phyloP scores from a whole-genome alignment of 1,140 invertebrate genomes.

The Drosophila pallidifrons region DNA sequence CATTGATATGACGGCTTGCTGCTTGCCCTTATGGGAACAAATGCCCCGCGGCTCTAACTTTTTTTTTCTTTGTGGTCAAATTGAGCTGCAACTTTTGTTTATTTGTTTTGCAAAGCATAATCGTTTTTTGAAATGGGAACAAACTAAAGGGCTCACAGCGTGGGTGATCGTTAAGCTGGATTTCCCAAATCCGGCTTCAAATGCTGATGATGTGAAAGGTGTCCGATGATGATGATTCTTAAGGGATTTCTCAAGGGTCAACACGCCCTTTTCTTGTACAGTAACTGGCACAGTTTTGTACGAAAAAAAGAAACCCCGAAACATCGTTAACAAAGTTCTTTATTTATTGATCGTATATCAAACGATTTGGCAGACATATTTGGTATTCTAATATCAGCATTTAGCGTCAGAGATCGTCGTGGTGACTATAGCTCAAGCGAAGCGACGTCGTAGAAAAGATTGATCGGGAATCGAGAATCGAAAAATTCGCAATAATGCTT shows the following conservation, averaged over 20 bases:
- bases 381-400: slow-evolving; percentile 61
- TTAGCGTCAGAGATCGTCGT: slow-evolving; percentile 54
- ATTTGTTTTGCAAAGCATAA: slow-evolving; percentile 23
- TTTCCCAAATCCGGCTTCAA: slow-evolving; percentile 46
- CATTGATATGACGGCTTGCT: neutral
- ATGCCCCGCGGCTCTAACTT: neutral
- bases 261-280: slow-evolving; percentile 39
- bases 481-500: neutral
- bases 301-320: no score
- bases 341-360: slow-evolving; percentile 2
- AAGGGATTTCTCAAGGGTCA: slow-evolving; percentile 9
- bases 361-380: slow-evolving; percentile 25
- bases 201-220: slow-evolving; percentile 9
- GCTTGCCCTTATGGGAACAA: slow-evolving; percentile 36
- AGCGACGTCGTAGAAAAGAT: slow-evolving; percentile 6
- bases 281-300: slow-evolving; percentile 46
- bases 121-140: slow-evolving; percentile 32
- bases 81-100: slow-evolving; percentile 48
- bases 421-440: slow-evolving; percentile 47
- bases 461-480: slow-evolving; percentile 6
- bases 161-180: slow-evolving; percentile 28
- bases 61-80: slow-evolving; percentile 20
- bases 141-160: slow-evolving; percentile 21
- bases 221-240: slow-evolving; percentile 3
- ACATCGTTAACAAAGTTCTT: slow-evolving; percentile 3